A percentile compares a stretch with the other conserved stretches of the same genome.
Conservation (phyloP, 1,140 invertebrate species). For the Drosophila arawakana region DNA sequence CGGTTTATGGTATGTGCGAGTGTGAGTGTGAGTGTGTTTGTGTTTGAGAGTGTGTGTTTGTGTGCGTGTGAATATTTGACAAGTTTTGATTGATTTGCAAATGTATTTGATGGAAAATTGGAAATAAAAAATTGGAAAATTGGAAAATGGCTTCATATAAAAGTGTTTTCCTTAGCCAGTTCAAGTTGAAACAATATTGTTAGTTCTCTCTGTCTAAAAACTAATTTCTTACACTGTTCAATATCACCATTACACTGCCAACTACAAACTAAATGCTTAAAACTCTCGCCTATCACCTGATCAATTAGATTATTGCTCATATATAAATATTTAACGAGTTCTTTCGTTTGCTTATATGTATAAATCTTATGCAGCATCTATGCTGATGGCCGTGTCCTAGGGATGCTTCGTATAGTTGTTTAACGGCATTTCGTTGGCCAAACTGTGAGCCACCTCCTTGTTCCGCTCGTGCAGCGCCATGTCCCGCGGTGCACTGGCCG, state of each 20-base stretch:
- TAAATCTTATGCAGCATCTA: conserved; percentile 69
- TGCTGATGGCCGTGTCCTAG: conserved; percentile 77
- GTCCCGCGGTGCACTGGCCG: conserved; percentile 66
- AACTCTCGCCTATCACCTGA: conserved; percentile 68
- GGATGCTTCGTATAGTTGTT: conserved; percentile 84
- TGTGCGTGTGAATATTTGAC: conserved; percentile 6
- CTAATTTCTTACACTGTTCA: conserved; percentile 33
- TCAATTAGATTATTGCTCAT: conserved; percentile 19
- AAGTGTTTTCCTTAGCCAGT: not conserved
- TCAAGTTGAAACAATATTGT: conserved; percentile 5
- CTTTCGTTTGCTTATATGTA: conserved; percentile 15
- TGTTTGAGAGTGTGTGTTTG: not conserved
- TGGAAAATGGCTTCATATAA: not conserved
- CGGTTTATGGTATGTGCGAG: not conserved
- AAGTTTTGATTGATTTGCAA: conserved; percentile 42
- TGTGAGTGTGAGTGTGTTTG: not conserved
- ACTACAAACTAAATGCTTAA: conserved; percentile 34
- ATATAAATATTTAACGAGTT: not conserved
- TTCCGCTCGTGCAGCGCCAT: conserved; percentile 76
- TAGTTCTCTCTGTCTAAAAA: conserved; percentile 12
- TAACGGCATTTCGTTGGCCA: conserved; percentile 76
- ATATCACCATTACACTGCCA: conserved; percentile 53
- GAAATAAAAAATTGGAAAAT: conserved; percentile 27
- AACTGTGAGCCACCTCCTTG: conserved; percentile 75
- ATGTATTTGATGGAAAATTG: conserved; percentile 5